Conservation (phyloP, 1,140 invertebrate genomes). For the Eurosta solidaginis region DNA sequence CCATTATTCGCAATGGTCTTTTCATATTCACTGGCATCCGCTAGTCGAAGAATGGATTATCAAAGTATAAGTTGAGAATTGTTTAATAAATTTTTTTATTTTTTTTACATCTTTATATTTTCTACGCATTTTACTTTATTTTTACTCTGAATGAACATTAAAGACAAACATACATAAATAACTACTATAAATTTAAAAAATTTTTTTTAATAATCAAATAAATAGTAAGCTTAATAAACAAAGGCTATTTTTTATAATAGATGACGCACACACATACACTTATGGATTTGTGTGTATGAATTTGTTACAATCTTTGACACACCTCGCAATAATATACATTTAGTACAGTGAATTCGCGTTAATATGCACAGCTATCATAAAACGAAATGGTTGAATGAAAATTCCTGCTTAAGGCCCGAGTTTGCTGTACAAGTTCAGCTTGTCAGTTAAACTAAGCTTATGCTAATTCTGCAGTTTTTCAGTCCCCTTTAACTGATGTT, state of each 20-base stretch:
- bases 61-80: neutral
- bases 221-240: conserved; percentile 5
- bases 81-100: neutral
- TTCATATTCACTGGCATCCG: neutral
- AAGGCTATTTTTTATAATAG: neutral
- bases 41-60: neutral
- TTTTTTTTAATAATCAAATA: conserved; percentile 18
- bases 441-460: no score
- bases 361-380: no score
- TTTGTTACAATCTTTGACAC: neutral
- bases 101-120: neutral
- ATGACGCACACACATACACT: neutral
- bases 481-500: no score
- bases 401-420: no score
- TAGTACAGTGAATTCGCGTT: no score
- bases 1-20: conserved; percentile 34
- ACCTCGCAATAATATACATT: neutral
- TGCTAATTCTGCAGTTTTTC: no score
- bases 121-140: neutral
- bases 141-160: neutral
- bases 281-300: neutral
- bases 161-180: neutral
- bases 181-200: neutral
- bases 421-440: no score
- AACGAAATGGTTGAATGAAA: no score